Percentiles rank a stretch among this genome's conserved stretches.
These are phyloP conservation scores for Paracanthobrama guichenoti DNA, from an alignment of 2,113 vertebrate species.

Conservation along the genomic window DNA sequence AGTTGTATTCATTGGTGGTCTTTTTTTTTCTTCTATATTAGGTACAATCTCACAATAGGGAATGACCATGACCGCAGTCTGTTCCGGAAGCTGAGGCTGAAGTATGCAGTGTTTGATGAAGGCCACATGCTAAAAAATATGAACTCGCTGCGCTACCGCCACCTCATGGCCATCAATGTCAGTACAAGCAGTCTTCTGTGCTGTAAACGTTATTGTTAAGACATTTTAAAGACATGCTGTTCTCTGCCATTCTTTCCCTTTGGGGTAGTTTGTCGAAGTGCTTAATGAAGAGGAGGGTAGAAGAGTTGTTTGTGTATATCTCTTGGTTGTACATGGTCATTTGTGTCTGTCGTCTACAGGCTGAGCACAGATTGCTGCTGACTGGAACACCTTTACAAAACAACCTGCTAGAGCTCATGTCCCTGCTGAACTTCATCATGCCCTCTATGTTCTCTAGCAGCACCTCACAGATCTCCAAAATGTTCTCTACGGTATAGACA, in stretches of 20 bases:
- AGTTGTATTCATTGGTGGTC: background rate
- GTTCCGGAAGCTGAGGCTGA: constrained; percentile 84
- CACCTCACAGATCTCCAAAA: constrained; percentile 88
- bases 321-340: background rate
- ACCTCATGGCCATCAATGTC: constrained; percentile 95
- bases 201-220: background rate
- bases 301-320: background rate
- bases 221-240: background rate
- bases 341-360: constrained; percentile 70
- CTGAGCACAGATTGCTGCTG: constrained; percentile 87
- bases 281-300: background rate
- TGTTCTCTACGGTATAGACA: constrained; percentile 88
- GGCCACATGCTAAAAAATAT: constrained; percentile 99
- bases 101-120: constrained; percentile 95
- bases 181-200: constrained; percentile 59
- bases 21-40: constrained; percentile 58
- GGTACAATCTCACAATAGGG: constrained; percentile 90
- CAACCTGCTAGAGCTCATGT: constrained; percentile 94
- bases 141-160: constrained; percentile 90
- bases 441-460: constrained; percentile 97
- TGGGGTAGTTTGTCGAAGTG: background rate
- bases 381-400: constrained; percentile 97
- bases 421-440: constrained; percentile 98
- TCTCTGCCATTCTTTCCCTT: background rate
- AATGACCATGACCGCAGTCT: constrained; percentile 86